Evolutionary conservation across 2,888 invertebrate species (phyloP).

Genomic region (Muscina levida): DNA sequence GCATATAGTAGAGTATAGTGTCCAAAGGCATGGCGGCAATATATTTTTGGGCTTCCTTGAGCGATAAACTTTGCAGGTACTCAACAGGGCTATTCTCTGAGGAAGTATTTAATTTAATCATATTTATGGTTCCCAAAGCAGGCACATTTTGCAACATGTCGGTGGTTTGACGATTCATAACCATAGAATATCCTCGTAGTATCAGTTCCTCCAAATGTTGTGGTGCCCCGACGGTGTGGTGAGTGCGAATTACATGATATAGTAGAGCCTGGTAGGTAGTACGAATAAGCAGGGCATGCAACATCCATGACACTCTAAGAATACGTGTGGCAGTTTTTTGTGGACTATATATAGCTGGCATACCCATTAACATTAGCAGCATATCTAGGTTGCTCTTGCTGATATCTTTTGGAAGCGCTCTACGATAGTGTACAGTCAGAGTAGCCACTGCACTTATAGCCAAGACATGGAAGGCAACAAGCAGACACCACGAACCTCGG

Average conservation of each 20-base stretch:
- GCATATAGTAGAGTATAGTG: slow-evolving; percentile 52
- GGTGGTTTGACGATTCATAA: slow-evolving; percentile 41
- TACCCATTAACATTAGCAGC: slow-evolving; percentile 37
- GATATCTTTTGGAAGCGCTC: background rate
- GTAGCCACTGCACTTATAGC: background rate
- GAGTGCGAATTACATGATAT: slow-evolving; percentile 61
- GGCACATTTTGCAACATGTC: background rate
- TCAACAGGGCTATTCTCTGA: slow-evolving; percentile 18
- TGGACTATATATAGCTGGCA: slow-evolving; percentile 44
- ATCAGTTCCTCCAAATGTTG: slow-evolving; percentile 45
- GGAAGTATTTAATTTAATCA: slow-evolving; percentile 40
- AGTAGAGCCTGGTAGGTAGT: slow-evolving; percentile 66
- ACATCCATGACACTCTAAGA: slow-evolving; percentile 59
- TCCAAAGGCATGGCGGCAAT: slow-evolving; percentile 41
- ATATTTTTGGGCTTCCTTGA: background rate
- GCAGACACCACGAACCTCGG: slow-evolving; percentile 62
- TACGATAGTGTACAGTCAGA: background rate
- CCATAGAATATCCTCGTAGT: slow-evolving; percentile 42
- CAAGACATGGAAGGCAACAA: background rate
- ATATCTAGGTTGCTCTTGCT: slow-evolving; percentile 22
- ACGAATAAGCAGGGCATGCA: slow-evolving; percentile 62
- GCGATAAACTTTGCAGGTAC: slow-evolving; percentile 27
- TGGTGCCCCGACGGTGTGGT: slow-evolving; percentile 49
- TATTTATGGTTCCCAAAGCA: slow-evolving; percentile 1
- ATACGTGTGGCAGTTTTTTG: slow-evolving; percentile 50